Conservation (phyloP, 2,797 vertebrate species). For the Notamacropus eugenii region DNA sequence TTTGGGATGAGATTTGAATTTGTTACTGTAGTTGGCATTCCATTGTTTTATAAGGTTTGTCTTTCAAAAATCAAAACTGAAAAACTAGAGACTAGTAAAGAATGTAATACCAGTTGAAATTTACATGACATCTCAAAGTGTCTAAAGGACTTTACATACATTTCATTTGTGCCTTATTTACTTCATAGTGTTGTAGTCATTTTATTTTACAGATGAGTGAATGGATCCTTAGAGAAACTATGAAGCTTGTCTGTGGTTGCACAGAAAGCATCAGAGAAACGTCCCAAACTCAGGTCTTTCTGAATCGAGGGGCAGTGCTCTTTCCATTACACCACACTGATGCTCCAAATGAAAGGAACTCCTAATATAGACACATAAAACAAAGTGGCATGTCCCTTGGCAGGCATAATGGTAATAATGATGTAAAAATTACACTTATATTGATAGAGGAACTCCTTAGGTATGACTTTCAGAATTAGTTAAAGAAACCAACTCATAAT, state of each 20-base stretch:
- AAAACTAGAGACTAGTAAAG: background rate
- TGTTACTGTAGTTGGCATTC: background rate
- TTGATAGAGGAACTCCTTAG: background rate
- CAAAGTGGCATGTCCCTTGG: conserved; percentile 37
- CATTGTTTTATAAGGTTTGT: background rate
- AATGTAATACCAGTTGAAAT: background rate
- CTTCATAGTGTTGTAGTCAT: background rate
- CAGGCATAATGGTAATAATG: conserved; percentile 39
- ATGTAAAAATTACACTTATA: background rate
- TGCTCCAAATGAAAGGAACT: conserved; percentile 51
- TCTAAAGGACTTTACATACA: background rate
- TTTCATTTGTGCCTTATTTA: background rate
- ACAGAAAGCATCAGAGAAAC: background rate
- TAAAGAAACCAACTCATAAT: background rate
- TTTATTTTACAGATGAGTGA: background rate
- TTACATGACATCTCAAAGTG: background rate
- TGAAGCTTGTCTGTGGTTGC: background rate
- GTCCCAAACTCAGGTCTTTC: background rate
- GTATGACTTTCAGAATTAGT: conserved; percentile 24
- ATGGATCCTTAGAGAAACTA: background rate
- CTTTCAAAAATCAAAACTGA: background rate
- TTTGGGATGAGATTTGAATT: conserved; percentile 1
- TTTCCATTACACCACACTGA: background rate
- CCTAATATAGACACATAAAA: conserved; percentile 49
- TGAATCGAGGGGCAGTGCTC: background rate